These are phyloP conservation scores for Amphibalanus amphitrite DNA, from an alignment of 1,140 invertebrate species.

Conservation along the genomic window DNA sequence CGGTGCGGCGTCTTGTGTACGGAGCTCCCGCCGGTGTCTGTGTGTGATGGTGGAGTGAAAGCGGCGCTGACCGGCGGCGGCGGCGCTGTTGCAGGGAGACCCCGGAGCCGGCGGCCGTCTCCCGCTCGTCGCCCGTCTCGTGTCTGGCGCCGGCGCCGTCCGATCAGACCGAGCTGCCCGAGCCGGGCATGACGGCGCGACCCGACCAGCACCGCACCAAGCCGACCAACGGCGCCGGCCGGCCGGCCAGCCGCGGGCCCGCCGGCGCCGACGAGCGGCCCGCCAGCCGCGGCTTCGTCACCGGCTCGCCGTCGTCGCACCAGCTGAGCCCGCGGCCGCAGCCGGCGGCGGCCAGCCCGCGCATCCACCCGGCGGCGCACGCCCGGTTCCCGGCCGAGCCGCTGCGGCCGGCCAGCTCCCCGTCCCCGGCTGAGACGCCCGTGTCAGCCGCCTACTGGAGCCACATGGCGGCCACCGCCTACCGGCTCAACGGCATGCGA, in stretches of 20 bases:
- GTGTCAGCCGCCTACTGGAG: slow-evolving; percentile 4
- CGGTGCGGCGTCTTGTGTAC: no score
- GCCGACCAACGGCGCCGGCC: slow-evolving; percentile 21
- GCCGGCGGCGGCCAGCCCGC: slow-evolving; percentile 7
- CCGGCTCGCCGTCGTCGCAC: slow-evolving; percentile 7
- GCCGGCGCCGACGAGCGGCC: no score
- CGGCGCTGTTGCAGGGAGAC: background rate
- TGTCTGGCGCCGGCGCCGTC: background rate
- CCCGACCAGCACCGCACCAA: background rate
- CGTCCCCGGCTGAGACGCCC: background rate
- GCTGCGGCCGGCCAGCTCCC: background rate
- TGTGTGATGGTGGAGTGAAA: no score
- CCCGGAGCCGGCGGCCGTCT: background rate
- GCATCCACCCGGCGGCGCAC: slow-evolving; percentile 3
- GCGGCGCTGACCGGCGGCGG: no score
- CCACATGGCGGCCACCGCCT: slow-evolving; percentile 1
- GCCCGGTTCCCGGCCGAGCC: slow-evolving; percentile 24
- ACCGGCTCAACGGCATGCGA: slow-evolving; percentile 3
- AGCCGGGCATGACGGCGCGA: no score
- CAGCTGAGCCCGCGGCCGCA: slow-evolving; percentile 10
- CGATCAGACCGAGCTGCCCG: background rate
- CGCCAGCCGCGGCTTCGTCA: background rate
- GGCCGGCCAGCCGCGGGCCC: slow-evolving; percentile 5
- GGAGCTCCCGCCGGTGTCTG: no score
- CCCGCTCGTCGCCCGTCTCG: no score